Evolutionary conservation across 2,888 invertebrate genomes (phyloP).

Genomic region (Tubulanus polymorphus): DNA sequence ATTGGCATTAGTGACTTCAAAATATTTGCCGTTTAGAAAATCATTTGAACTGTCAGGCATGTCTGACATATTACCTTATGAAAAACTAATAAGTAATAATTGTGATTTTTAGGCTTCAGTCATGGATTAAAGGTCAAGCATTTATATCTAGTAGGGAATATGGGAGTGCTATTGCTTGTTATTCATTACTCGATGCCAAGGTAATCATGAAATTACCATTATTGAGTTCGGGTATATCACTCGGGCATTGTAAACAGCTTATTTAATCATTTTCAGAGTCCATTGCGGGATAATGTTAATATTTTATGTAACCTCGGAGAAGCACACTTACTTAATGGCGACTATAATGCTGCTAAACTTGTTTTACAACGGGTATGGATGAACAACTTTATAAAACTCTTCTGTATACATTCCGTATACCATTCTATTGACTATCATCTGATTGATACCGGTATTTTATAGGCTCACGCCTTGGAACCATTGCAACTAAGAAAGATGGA

Average conservation of each 20-base stretch:
- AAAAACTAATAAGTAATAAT: too few species aligned
- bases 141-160: constrained; percentile 67
- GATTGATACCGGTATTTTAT: too few species aligned
- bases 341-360: constrained; percentile 63
- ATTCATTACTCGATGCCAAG: constrained; percentile 62
- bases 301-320: constrained; percentile 69
- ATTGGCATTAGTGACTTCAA: too few species aligned
- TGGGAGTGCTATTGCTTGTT: constrained; percentile 64
- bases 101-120: constrained; percentile 47
- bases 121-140: constrained; percentile 58
- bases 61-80: too few species aligned
- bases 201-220: too few species aligned
- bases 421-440: constrained; percentile 4
- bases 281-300: constrained; percentile 65
- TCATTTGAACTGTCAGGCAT: too few species aligned
- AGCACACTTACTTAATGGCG: constrained; percentile 69
- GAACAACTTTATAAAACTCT: constrained; percentile 7
- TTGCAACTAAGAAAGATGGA: constrained; percentile 63
- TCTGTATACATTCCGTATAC: neutral
- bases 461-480: constrained; percentile 60
- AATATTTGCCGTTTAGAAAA: too few species aligned
- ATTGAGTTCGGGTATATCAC: too few species aligned
- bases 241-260: too few species aligned
- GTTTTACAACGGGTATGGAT: constrained; percentile 53
- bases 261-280: constrained; percentile 12